Evolutionary conservation across 2,113 vertebrate species (phyloP).

Genomic region (Pituophis catenifer): DNA sequence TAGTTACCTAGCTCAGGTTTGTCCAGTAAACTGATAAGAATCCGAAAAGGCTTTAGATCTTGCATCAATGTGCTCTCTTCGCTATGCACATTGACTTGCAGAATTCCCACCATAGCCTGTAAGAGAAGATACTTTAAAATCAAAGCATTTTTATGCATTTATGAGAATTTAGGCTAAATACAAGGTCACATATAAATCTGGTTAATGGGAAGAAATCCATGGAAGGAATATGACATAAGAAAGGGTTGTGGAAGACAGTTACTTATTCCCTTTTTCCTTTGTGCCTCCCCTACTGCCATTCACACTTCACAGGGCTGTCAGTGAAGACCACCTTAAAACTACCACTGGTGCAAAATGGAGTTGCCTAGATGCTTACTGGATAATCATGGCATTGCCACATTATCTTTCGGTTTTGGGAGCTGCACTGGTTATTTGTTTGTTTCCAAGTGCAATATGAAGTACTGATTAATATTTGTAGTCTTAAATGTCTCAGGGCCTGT

Average conservation of each 20-base stretch:
- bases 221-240: background rate
- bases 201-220: background rate
- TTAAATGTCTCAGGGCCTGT: background rate
- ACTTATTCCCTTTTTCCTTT: background rate
- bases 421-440: background rate
- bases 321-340: background rate
- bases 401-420: background rate
- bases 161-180: background rate
- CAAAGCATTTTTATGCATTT: conserved; percentile 10
- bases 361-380: background rate
- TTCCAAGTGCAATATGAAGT: background rate
- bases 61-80: conserved; percentile 92
- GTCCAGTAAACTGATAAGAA: conserved; percentile 97
- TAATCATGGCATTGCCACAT: background rate
- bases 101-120: conserved; percentile 96
- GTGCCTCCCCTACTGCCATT: background rate
- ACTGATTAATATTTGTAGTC: background rate
- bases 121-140: conserved; percentile 52
- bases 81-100: conserved; percentile 90
- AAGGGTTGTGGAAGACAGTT: background rate
- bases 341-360: background rate
- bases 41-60: conserved; percentile 96
- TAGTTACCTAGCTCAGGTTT: conserved; percentile 94
- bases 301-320: background rate
- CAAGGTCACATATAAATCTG: background rate